These are phyloP conservation scores for Brevimyrus niger DNA, from an alignment of 2,113 vertebrate genomes.

Conservation along the genomic window DNA sequence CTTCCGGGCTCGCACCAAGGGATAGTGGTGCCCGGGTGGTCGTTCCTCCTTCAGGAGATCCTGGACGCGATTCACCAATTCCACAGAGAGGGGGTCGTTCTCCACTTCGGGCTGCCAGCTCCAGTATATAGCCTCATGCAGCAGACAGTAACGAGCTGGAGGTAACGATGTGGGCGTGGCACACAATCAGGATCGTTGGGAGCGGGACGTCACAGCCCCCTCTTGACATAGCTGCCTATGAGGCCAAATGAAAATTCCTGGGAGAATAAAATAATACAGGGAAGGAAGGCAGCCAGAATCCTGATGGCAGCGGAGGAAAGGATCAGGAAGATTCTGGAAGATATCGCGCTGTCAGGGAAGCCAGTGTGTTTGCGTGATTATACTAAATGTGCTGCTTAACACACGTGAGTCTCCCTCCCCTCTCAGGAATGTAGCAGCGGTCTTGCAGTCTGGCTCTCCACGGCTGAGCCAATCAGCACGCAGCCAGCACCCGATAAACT, in stretches of 20 bases:
- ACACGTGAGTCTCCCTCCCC: neutral
- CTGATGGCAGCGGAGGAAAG: neutral
- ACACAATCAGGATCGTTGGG: too few relatives aligned
- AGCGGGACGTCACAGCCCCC: too few relatives aligned
- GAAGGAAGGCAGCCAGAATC: neutral
- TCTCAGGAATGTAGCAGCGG: neutral
- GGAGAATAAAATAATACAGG: neutral
- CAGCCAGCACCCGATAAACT: neutral
- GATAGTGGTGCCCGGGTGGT: too few relatives aligned
- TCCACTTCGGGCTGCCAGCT: too few relatives aligned
- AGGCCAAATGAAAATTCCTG: neutral
- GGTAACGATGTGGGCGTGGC: too few relatives aligned
- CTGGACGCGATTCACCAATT: too few relatives aligned
- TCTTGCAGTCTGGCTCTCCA: neutral
- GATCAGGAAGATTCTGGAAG: neutral
- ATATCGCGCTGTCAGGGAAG: neutral
- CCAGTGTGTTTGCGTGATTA: neutral
- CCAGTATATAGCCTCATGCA: too few relatives aligned
- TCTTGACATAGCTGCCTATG: neutral
- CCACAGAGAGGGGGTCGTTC: too few relatives aligned
- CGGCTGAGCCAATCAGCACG: neutral
- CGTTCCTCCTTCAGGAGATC: too few relatives aligned
- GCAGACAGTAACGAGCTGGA: too few relatives aligned
- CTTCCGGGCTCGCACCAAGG: too few relatives aligned
- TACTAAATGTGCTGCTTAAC: neutral